Evolutionary conservation across 2,888 invertebrate genomes (phyloP), one percentile per base, ranked within the genome.

Genomic region (Macrophya alboannulata): DNA sequence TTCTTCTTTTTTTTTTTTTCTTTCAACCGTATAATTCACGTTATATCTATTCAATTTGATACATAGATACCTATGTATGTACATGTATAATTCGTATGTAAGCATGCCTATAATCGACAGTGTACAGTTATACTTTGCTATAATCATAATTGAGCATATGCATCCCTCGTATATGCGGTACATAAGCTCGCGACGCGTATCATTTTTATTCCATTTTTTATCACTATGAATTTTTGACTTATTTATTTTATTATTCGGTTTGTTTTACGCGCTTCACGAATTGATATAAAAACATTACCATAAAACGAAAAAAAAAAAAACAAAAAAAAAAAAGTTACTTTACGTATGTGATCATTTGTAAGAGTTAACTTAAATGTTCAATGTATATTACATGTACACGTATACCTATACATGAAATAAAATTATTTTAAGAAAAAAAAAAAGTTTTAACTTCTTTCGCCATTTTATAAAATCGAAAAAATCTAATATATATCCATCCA

Each of bases 391-490:
- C 15, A 15, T 48, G 10, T 48, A 48, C 4, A 15, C n/a, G n/a
- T 65, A 62, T 25, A 65, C 21, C 15, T 68, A 31, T 15, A 10
- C 12, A 6, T 40, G 31, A 74, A 74, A 74, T n/a, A 74, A 74
- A 74, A 74, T 74, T 74, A 74, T 74, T 74, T 74, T 74, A 74
- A 74, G 10, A 40, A 6, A 15, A 74, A 37, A 40, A 0, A 12
- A 25, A n/a, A n/a, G n/a, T n/a, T n/a, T n/a, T n/a, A n/a, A n/a
- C n/a, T n/a, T n/a, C n/a, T n/a, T n/a, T n/a, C n/a, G n/a, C n/a
- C n/a, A n/a, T n/a, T n/a, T n/a, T n/a, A n/a, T n/a, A n/a, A n/a
- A n/a, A n/a, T n/a, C n/a, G n/a, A n/a, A n/a, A n/a, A n/a, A n/a
- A n/a, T n/a, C n/a, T n/a, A n/a, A n/a, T n/a, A n/a, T n/a, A n/a